Base-by-base conservation (phyloP, 2,797 vertebrate genomes). In the Brachymystax lenok region DNA sequence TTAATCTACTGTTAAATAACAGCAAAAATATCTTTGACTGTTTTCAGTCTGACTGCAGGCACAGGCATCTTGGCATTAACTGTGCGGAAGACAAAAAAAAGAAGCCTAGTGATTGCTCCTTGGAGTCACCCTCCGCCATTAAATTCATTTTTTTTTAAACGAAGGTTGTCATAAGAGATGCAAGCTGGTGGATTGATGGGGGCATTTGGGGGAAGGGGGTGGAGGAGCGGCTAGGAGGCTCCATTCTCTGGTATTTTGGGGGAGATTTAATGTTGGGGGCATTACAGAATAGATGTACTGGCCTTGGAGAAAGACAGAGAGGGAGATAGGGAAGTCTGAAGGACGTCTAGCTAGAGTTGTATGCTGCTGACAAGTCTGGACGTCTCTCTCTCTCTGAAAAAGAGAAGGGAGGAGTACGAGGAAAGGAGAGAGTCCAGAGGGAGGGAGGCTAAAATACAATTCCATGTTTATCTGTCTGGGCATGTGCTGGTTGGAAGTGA, bases 281-380 rank as follows among this genome's bases (percentile, higher is more conserved):
- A 81, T 88, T 85, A 84, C 87, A 88, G 80, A 87, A 83, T 87
- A 89, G 87, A 89, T 88, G 82, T 83, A 83, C 17, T 74, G 74
- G 84, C 80, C 81, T 77, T 82, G 74, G 80, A 84, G 19, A 54
- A 35, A 35, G 52, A 54, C 14, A 54, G 52, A 54, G 52, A 2
- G 52, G 14, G 14, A 54, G 52, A 54, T 54, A 73, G 68, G 27
- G 27, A 54, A 81, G 83, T 81, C 84, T 86, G 89, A 89, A 92
- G 85, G 88, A 90, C 85, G 80, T 86, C 89, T 86, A 82, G 82
- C 52, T 77, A 81, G 83, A 84, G 78, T 17, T 77, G 78, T 80
- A 79, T 77, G 77, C 84, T 85, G 83, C 83, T 84, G 74, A 81
- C 79, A 61, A 74, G 21, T 50, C 79, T 71, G 80, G 79, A 79